A percentile compares a stretch with the other conserved stretches of the same genome.
Conservation (phyloP, 1,140 invertebrate genomes). For the Cyrtorhinus lividipennis region DNA sequence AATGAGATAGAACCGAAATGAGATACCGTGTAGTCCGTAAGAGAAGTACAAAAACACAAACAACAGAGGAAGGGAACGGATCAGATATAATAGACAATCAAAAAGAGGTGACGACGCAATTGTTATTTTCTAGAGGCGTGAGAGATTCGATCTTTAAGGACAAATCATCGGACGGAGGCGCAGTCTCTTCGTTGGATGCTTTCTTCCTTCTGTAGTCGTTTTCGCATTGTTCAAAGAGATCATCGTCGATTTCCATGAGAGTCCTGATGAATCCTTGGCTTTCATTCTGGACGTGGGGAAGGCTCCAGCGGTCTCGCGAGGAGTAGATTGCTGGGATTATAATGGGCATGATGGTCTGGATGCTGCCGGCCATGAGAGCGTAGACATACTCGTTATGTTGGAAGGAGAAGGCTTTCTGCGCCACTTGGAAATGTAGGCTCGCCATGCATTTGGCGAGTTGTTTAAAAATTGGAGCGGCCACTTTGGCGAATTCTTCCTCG, state of each 20-base stretch:
- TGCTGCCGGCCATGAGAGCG: conserved; percentile 84
- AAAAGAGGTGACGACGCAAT: not conserved
- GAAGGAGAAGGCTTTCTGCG: conserved; percentile 82
- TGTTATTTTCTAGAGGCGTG: not conserved
- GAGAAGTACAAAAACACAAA: too few relatives aligned
- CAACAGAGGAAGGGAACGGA: too few relatives aligned
- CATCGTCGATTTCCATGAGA: not conserved
- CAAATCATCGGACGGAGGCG: too few relatives aligned
- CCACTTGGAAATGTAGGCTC: conserved; percentile 96
- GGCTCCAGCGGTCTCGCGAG: not conserved
- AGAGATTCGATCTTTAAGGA: not conserved
- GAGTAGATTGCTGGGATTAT: conserved; percentile 59
- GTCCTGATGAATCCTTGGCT: not conserved
- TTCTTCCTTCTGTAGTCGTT: not conserved
- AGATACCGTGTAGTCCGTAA: too few relatives aligned
- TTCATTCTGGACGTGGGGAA: not conserved
- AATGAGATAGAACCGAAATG: too few relatives aligned
- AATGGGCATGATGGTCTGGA: conserved; percentile 76
- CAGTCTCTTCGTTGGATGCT: not conserved
- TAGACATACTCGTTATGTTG: conserved; percentile 96
- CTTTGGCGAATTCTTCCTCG: conserved; percentile 91
- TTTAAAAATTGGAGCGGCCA: conserved; percentile 89
- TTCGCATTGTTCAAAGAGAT: not conserved
- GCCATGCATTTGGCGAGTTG: conserved; percentile 96
- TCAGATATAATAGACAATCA: too few relatives aligned